phyloP scores from a whole-genome alignment of 1,140 invertebrate species.

The Gryon sp. region DNA sequence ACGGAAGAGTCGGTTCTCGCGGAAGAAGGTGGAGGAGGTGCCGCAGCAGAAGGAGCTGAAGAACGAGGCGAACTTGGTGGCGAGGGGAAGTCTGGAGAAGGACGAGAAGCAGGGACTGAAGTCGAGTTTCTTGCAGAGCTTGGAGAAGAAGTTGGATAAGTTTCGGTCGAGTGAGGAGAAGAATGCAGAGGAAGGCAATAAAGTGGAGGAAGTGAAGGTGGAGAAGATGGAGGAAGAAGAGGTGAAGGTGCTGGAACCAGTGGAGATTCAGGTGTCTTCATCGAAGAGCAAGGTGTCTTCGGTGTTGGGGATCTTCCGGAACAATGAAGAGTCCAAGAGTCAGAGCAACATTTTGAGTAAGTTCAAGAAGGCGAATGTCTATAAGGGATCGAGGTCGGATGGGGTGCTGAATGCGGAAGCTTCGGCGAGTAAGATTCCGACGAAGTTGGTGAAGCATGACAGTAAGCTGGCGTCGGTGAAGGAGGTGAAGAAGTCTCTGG shows the following conservation, averaged over 20 bases:
- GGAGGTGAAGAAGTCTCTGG: constrained; percentile 62
- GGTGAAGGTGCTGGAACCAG: neutral
- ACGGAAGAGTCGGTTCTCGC: constrained; percentile 74
- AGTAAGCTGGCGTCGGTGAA: constrained; percentile 53
- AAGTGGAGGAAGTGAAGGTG: constrained; percentile 48
- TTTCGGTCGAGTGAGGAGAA: constrained; percentile 71
- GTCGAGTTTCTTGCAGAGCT: constrained; percentile 73
- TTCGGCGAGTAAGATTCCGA: constrained; percentile 72
- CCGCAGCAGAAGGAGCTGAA: constrained; percentile 72
- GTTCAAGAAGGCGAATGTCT: constrained; percentile 69
- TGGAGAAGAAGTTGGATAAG: constrained; percentile 79
- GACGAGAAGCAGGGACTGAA: constrained; percentile 60
- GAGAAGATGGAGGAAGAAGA: neutral
- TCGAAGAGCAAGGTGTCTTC: constrained; percentile 83
- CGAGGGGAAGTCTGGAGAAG: constrained; percentile 58
- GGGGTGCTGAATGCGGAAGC: constrained; percentile 43
- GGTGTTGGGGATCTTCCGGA: constrained; percentile 86
- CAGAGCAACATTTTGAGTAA: constrained; percentile 67
- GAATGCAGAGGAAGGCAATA: constrained; percentile 40
- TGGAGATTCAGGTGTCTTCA: constrained; percentile 28
- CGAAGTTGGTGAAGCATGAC: constrained; percentile 66
- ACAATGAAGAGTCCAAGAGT: constrained; percentile 72
- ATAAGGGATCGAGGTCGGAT: constrained; percentile 68
- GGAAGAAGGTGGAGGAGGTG: constrained; percentile 61
- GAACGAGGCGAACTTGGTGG: constrained; percentile 71